Evolutionary conservation across 2,888 invertebrate genomes (phyloP).

Genomic region (Lasiommata megera): DNA sequence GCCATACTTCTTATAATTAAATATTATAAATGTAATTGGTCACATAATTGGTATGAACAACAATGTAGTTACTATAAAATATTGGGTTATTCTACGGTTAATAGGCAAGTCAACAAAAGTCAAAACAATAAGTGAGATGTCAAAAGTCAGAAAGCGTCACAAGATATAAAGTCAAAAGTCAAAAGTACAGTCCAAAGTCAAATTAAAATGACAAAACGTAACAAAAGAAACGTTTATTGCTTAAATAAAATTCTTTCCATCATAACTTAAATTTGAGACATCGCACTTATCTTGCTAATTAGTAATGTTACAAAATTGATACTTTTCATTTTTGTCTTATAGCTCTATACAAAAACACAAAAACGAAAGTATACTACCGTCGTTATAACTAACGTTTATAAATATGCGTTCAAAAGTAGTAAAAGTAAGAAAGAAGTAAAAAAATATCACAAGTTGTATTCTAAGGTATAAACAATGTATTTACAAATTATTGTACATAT

Average conservation of each 20-base stretch:
- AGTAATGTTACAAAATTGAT: slow-evolving; percentile 42
- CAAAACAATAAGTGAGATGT: slow-evolving; percentile 69
- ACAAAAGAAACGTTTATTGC: slow-evolving; percentile 54
- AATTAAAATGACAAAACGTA: slow-evolving; percentile 46
- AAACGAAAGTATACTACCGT: slow-evolving; percentile 44
- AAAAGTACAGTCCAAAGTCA: slow-evolving; percentile 36
- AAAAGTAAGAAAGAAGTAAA: slow-evolving; percentile 35
- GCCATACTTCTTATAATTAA: too few relatives aligned
- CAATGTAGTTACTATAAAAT: too few relatives aligned
- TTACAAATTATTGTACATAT: slow-evolving; percentile 31
- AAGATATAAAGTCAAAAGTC: slow-evolving; percentile 33
- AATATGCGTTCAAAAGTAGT: slow-evolving; percentile 33
- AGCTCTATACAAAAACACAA: slow-evolving; percentile 39
- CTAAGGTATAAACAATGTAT: slow-evolving; percentile 31
- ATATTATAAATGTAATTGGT: too few relatives aligned
- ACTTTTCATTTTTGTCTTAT: slow-evolving; percentile 49
- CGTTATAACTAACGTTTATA: slow-evolving; percentile 28
- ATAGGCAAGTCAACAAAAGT: slow-evolving; percentile 43
- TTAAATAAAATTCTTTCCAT: slow-evolving; percentile 48
- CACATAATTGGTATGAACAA: too few relatives aligned
- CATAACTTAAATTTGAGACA: slow-evolving; percentile 58
- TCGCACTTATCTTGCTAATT: slow-evolving; percentile 69
- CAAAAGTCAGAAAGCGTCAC: slow-evolving; percentile 39
- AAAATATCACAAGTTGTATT: slow-evolving; percentile 30
- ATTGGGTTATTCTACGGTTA: slow-evolving; percentile 27